Conservation (phyloP, 2,113 vertebrate species). For the Psilopsiagon aurifrons region DNA sequence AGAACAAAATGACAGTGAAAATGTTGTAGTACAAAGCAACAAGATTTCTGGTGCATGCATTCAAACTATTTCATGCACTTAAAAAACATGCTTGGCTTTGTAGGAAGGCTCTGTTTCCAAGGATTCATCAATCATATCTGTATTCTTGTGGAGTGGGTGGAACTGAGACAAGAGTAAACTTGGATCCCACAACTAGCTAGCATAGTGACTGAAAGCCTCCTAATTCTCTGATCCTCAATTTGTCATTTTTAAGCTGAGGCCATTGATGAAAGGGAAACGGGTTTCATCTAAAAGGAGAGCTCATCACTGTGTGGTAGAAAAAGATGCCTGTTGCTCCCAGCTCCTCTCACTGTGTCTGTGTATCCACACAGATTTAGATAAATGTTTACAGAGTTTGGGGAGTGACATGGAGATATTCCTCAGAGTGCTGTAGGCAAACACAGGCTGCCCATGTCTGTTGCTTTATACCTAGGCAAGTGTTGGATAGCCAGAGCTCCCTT, state of each 20-base stretch:
- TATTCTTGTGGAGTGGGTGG: neutral
- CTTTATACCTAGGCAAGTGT: neutral
- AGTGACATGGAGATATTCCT: neutral
- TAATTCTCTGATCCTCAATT: neutral
- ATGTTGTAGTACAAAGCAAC: neutral
- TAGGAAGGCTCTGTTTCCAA: slow-evolving; percentile 38
- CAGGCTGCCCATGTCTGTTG: neutral
- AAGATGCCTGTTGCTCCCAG: neutral
- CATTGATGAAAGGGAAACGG: neutral
- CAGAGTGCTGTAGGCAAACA: neutral
- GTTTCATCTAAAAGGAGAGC: neutral
- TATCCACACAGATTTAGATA: neutral
- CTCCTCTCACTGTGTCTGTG: neutral
- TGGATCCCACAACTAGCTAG: neutral
- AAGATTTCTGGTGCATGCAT: neutral
- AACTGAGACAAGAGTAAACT: neutral
- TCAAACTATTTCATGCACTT: neutral
- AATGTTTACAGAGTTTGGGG: neutral
- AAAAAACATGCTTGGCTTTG: neutral
- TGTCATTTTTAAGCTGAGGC: neutral
- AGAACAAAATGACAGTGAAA: neutral
- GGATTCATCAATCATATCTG: neutral
- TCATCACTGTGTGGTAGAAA: neutral
- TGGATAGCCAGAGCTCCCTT: neutral
- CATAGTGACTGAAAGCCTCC: neutral